Evolutionary conservation across 2,888 invertebrate species (phyloP), one percentile per base, ranked within the genome.

Genomic region (Litoditis marina): DNA sequence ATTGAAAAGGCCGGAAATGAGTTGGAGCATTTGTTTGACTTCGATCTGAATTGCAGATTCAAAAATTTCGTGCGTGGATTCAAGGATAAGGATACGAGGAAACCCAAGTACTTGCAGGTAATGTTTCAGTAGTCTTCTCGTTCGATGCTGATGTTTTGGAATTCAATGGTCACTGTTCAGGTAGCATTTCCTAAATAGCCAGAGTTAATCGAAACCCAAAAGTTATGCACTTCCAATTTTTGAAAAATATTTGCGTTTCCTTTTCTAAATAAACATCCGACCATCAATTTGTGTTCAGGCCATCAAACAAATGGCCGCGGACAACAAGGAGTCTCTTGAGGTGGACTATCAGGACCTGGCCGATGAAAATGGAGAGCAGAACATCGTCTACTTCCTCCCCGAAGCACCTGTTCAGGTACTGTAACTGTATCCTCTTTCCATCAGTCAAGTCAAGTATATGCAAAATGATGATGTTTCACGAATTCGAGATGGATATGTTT

Each of bases 341-440:
- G 73, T 98, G 0, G 94, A 95, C 79, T 98, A 94, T 85, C 90
- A 92, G 52, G 89, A 91, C 75, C 86, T 99, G 69, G 94, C 94
- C 0, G 88, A 90, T n/a, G 84, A 84, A 44, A 66, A 68, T 54
- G 89, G 90, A 77, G 94, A 94, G 82, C 92, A 94, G 83, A 92
- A 92, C 0, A 86, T 98, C 51, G 95, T 95, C 0, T 96, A 92
- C 84, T 98, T 99, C 84, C 83, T 98, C 54, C 96, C 96, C 0
- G 96, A 98, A 84, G 96, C 96, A 0, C 98, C 98, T 0, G 88
- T 90, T 71, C 73, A 73, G 51, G 71, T 71, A 31, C n/a, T n/a
- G n/a, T n/a, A n/a, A n/a, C n/a, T n/a, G n/a, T n/a, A n/a, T n/a
- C n/a, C n/a, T 13, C 8, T 57, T 16, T 25, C 11, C n/a, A 47